A percentile compares a stretch with the other conserved stretches of the same genome.
phyloP scores from a whole-genome alignment of 2,888 invertebrate genomes.

The Neocrepidodera transversa region DNA sequence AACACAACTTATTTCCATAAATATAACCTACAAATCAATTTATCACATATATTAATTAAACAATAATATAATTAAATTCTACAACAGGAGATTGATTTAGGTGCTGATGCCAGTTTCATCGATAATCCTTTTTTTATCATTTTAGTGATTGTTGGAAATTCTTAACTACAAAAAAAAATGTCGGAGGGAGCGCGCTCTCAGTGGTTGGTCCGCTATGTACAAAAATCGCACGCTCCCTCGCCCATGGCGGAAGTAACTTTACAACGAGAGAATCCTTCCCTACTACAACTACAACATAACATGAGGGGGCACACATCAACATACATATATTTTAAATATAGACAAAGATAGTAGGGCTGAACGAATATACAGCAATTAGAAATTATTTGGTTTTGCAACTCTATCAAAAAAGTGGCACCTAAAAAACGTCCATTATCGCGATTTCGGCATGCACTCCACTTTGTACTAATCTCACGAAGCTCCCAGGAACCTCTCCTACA shows the following conservation, averaged over 20 bases:
- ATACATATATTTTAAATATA: slow-evolving; percentile 42
- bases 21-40: slow-evolving; percentile 60
- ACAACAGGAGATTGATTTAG: slow-evolving; percentile 58
- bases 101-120: slow-evolving; percentile 58
- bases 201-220: slow-evolving; percentile 61
- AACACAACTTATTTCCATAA: slow-evolving; percentile 60
- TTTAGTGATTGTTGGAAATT: slow-evolving; percentile 64
- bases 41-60: slow-evolving; percentile 63
- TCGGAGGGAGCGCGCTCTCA: slow-evolving; percentile 39
- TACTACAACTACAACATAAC: slow-evolving; percentile 53
- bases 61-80: slow-evolving; percentile 55
- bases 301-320: slow-evolving; percentile 53
- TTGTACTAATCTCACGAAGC: slow-evolving; percentile 54
- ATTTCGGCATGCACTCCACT: slow-evolving; percentile 49
- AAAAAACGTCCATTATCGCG: slow-evolving; percentile 35
- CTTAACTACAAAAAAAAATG: slow-evolving; percentile 56
- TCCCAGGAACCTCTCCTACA: slow-evolving; percentile 46
- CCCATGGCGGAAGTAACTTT: slow-evolving; percentile 58
- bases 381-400: slow-evolving; percentile 64
- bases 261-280: slow-evolving; percentile 44
- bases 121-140: slow-evolving; percentile 48
- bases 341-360: slow-evolving; percentile 51
- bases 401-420: slow-evolving; percentile 60
- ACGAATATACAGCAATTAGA: slow-evolving; percentile 56
- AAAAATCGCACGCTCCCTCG: slow-evolving; percentile 49